Percentiles rank a stretch among this genome's conserved stretches.
Conservation (phyloP, 2,888 invertebrate species). For the Acrobasis repandana region DNA sequence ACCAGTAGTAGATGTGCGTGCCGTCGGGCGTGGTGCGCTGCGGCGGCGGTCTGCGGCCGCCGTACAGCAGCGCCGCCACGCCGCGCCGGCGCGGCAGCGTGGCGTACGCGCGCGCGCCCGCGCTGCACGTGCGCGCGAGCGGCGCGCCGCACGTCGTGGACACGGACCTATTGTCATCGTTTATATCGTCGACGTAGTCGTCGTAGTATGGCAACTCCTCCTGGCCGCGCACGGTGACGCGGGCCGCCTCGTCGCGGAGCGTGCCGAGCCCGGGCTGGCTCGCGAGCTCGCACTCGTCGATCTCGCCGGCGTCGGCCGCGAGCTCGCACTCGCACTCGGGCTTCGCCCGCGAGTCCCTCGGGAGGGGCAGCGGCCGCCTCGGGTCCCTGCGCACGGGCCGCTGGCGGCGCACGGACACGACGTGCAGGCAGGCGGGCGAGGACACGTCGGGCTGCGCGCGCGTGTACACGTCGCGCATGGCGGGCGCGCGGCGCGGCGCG, state of each 20-base stretch:
- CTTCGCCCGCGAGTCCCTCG: slow-evolving; percentile 46
- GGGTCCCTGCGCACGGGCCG: slow-evolving; percentile 39
- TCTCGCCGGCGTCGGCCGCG: slow-evolving; percentile 76
- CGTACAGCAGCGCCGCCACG: slow-evolving; percentile 56
- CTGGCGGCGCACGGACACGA: slow-evolving; percentile 47
- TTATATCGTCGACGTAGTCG: slow-evolving; percentile 31
- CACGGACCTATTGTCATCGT: neutral
- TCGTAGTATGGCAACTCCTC: slow-evolving; percentile 85
- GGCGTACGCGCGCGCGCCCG: slow-evolving; percentile 72
- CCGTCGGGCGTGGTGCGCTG: slow-evolving; percentile 91
- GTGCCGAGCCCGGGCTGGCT: neutral
- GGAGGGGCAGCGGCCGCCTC: slow-evolving; percentile 53
- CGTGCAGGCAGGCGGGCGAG: slow-evolving; percentile 79
- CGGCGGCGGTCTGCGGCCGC: slow-evolving; percentile 82
- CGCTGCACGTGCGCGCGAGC: neutral
- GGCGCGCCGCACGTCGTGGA: neutral
- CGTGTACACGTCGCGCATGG: slow-evolving; percentile 85
- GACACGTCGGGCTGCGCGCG: slow-evolving; percentile 59
- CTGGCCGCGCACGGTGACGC: slow-evolving; percentile 82
- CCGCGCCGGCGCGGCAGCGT: slow-evolving; percentile 72
- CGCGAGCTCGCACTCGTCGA: slow-evolving; percentile 47
- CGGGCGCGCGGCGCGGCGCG: slow-evolving; percentile 47
- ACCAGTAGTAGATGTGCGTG: slow-evolving; percentile 94
- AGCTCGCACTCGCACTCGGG: slow-evolving; percentile 75
- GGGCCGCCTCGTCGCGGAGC: slow-evolving; percentile 37